A percentile compares a stretch with the other conserved stretches of the same genome.
Evolutionary conservation across 2,113 vertebrate species (phyloP).

Genomic region (Hippocampus zosterae): DNA sequence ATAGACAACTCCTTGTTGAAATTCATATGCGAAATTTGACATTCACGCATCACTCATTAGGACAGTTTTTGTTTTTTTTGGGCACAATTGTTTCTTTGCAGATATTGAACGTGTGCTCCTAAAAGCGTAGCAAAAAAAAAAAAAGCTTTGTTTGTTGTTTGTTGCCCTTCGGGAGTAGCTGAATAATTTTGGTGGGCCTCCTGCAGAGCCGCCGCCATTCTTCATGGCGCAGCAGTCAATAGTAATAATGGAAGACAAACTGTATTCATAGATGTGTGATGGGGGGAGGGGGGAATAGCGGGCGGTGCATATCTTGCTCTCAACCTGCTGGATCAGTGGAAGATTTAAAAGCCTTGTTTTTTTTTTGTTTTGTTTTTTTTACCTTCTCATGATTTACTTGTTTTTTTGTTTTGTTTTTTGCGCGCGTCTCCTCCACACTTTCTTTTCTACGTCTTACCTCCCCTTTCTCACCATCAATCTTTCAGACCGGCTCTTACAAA

Average conservation of each 20-base stretch:
- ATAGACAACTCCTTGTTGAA: not conserved
- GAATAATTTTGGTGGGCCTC: conserved; percentile 39
- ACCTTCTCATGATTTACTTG: not conserved
- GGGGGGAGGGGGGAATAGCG: conserved; percentile 1
- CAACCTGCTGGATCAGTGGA: conserved; percentile 52
- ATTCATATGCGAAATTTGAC: not conserved
- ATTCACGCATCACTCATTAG: not conserved
- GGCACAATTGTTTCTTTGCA: not conserved
- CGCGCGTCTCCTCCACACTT: conserved; percentile 3
- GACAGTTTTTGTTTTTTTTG: not conserved
- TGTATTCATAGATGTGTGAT: conserved; percentile 61
- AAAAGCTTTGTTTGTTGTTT: conserved; percentile 15
- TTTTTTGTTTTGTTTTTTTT: conserved; percentile 12
- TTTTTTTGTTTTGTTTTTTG: not conserved
- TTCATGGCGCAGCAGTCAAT: conserved; percentile 68
- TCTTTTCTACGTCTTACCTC: conserved; percentile 6
- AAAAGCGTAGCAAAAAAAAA: not conserved
- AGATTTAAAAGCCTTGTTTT: conserved; percentile 65
- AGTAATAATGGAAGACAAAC: conserved; percentile 69
- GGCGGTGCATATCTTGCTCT: conserved; percentile 4
- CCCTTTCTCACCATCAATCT: conserved; percentile 52
- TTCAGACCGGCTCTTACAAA: conserved; percentile 56
- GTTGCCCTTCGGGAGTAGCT: conserved; percentile 37
- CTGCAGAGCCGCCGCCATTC: conserved; percentile 51
- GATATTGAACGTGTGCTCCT: not conserved